A percentile compares a stretch with the other conserved stretches of the same genome.
These are phyloP conservation scores for Leptinotarsa haldemani DNA, from an alignment of 2,888 invertebrate genomes.

Conservation along the genomic window DNA sequence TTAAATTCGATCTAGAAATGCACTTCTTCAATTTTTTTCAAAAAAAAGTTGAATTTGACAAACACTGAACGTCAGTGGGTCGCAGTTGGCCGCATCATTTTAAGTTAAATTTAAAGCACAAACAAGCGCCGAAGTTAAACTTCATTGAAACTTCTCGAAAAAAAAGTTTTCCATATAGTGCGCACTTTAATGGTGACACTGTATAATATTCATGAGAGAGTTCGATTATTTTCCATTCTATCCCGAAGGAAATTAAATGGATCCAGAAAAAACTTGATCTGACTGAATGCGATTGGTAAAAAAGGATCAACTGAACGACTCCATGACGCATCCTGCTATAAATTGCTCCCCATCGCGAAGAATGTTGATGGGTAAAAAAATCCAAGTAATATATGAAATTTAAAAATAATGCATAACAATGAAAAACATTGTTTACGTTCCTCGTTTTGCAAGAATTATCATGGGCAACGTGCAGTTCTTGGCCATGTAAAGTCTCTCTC, in stretches of 20 bases:
- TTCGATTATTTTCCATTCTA: background rate
- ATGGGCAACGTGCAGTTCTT: constrained; percentile 1
- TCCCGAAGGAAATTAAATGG: background rate
- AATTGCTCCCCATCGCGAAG: constrained; percentile 11
- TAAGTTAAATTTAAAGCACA: too few relatives aligned
- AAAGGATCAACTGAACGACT: background rate
- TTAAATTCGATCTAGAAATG: too few relatives aligned
- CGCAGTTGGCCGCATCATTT: too few relatives aligned
- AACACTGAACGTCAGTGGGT: too few relatives aligned
- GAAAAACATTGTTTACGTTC: constrained; percentile 11
- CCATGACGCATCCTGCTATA: constrained; percentile 15
- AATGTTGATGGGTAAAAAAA: constrained; percentile 17
- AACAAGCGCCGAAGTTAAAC: too few relatives aligned
- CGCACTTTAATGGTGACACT: too few relatives aligned
- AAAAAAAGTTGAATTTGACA: too few relatives aligned
- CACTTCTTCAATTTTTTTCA: too few relatives aligned
- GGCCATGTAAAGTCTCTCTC: background rate
- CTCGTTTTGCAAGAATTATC: constrained; percentile 5
- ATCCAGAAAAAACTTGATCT: background rate
- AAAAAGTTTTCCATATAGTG: too few relatives aligned
- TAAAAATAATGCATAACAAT: constrained; percentile 15
- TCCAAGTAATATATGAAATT: constrained; percentile 10
- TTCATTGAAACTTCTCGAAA: too few relatives aligned
- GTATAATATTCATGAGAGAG: background rate
- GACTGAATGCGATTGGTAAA: background rate